Evolutionary conservation across 2,113 vertebrate genomes (phyloP), one percentile per base, ranked within the genome.

Genomic region (Origma solitaria): DNA sequence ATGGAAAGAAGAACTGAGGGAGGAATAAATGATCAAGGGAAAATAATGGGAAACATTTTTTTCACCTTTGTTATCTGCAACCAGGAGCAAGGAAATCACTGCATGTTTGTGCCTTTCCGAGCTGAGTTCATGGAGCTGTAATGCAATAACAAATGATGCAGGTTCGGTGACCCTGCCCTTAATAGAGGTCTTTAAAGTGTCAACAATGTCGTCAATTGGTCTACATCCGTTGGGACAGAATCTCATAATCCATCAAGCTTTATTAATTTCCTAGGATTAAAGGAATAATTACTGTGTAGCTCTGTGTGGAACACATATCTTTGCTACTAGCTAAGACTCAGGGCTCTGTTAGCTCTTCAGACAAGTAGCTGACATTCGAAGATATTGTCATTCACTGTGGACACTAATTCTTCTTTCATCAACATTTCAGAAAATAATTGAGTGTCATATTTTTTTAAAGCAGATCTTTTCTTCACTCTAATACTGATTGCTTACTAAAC

Each of bases 221-320:
- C 90, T 92, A 40, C 87, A 94, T 91, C 88, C 1, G 0, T 54
- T 93, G 79, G 66, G 80, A 91, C 50, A 83, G 65, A 88, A 94
- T 88, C 91, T 95, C 49, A 78, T 88, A 94, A 91, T 86, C 95
- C 71, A 92, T 90, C 75, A 95, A 92, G 80, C 56, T 95, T 89
- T 96, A 94, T 92, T 94, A 81, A 93, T 86, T 94, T 96, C 68
- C 62, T n/a, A 62, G 51, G 86, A 80, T 94, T 95, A 83, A 86
- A 86, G 57, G 51, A 83, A 82, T 66, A 88, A 88, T 87, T 93
- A 49, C 30, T 79, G 22, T 72, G 83, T 38, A 86, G 49, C 30
- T 84, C 37, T 37, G 15, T 69, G 82, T 18, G 42, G 87, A 68
- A 86, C 80, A 38, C 13, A 11, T 18, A 22, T 53, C 82, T 92